Conservation (phyloP, 2,797 vertebrate genomes). For the Saxicola maurus region DNA sequence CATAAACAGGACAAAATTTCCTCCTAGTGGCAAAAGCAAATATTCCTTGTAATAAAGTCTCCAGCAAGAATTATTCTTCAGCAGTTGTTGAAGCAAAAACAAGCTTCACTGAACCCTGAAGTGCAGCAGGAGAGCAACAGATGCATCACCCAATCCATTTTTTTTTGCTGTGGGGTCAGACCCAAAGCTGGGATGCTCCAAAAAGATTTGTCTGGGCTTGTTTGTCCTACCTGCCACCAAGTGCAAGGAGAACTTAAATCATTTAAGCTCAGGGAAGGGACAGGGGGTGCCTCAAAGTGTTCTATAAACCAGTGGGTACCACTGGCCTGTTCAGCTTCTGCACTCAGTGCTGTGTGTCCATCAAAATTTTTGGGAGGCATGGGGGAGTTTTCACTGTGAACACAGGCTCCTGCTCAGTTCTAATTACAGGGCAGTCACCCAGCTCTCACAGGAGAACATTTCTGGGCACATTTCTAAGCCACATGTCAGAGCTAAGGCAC, state of each 20-base stretch:
- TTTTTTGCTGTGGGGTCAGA: neutral
- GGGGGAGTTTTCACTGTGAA: neutral
- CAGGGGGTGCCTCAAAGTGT: rapidly evolving
- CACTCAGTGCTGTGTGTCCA: neutral
- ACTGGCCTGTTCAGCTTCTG: neutral
- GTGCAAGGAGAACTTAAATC: neutral
- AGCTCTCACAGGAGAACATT: neutral
- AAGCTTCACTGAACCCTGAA: neutral
- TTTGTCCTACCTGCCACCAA: neutral
- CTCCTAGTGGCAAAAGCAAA: neutral
- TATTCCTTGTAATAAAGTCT: neutral
- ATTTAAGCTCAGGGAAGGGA: neutral
- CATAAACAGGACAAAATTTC: neutral
- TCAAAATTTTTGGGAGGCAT: neutral
- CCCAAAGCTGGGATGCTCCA: neutral
- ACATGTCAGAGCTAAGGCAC: neutral
- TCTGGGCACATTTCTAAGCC: rapidly evolving
- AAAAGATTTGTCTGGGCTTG: neutral
- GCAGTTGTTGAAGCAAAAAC: neutral
- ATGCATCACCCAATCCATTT: neutral
- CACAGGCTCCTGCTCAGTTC: neutral
- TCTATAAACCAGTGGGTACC: neutral
- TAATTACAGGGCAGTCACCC: rapidly evolving
- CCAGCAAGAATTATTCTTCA: neutral
- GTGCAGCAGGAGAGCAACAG: neutral